A percentile compares a stretch with the other conserved stretches of the same genome.
These are phyloP conservation scores for Sipha flava DNA, from an alignment of 1,140 invertebrate genomes.

Conservation along the genomic window DNA sequence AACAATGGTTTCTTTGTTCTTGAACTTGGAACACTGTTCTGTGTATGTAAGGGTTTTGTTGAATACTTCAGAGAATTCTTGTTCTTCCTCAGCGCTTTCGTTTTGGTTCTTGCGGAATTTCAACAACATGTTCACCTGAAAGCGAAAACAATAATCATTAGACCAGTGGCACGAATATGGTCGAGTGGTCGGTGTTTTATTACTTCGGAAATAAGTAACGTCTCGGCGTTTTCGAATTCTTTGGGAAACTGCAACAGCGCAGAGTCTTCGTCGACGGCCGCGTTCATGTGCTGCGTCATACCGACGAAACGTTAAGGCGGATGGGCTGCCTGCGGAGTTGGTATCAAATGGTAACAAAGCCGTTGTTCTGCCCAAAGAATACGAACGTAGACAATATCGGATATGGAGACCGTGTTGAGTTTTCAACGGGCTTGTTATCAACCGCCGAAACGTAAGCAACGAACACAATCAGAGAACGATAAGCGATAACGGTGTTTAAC, in stretches of 20 bases:
- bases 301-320: too few species aligned
- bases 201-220: conserved; percentile 94
- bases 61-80: conserved; percentile 96
- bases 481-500: too few species aligned
- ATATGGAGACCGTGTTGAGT: too few species aligned
- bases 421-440: too few species aligned
- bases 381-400: too few species aligned
- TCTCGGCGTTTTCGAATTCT: conserved; percentile 98
- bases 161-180: background rate
- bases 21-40: conserved; percentile 91
- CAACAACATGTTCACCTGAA: conserved; percentile 72
- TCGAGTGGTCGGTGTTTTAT: too few species aligned
- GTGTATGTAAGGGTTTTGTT: conserved; percentile 96
- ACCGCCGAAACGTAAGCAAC: too few species aligned
- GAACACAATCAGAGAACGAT: too few species aligned
- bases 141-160: background rate
- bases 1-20: conserved; percentile 95
- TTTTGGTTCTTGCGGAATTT: conserved; percentile 96
- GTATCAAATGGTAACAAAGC: too few species aligned
- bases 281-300: conserved; percentile 13
- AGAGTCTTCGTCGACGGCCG: conserved; percentile 68
- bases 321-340: too few species aligned
- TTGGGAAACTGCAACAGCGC: conserved; percentile 79
- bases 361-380: too few species aligned
- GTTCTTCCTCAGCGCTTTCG: conserved; percentile 95